phyloP scores from a whole-genome alignment of 2,888 invertebrate genomes.

The Panorpa germanica region DNA sequence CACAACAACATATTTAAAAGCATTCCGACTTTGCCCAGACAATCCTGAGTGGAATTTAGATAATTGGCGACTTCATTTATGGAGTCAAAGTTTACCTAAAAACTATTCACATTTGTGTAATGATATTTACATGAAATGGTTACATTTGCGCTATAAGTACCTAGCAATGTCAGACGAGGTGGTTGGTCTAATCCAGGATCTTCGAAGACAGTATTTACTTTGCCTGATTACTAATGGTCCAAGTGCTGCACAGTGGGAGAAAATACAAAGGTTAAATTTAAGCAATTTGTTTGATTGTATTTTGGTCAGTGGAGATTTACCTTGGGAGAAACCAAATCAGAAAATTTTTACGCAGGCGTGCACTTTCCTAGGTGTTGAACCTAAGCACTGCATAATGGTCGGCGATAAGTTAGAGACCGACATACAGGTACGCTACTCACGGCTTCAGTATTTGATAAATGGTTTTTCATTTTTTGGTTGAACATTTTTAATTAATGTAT shows the following conservation, averaged over 20 bases:
- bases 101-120: slow-evolving; percentile 52
- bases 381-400: slow-evolving; percentile 65
- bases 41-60: slow-evolving; percentile 52
- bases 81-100: slow-evolving; percentile 59
- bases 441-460: too few species aligned
- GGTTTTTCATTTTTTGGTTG: too few species aligned
- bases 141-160: slow-evolving; percentile 59
- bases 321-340: slow-evolving; percentile 72
- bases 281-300: slow-evolving; percentile 59
- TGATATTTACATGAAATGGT: slow-evolving; percentile 58
- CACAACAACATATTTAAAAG: slow-evolving; percentile 48
- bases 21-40: slow-evolving; percentile 66
- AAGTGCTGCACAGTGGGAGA: slow-evolving; percentile 77
- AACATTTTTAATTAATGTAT: too few species aligned
- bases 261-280: slow-evolving; percentile 50
- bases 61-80: slow-evolving; percentile 57
- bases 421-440: slow-evolving; percentile 34
- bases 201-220: slow-evolving; percentile 55
- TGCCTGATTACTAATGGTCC: slow-evolving; percentile 77
- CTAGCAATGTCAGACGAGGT: slow-evolving; percentile 50
- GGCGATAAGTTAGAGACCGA: slow-evolving; percentile 80
- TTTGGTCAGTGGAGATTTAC: slow-evolving; percentile 65
- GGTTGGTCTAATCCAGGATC: slow-evolving; percentile 42
- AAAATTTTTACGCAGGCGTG: slow-evolving; percentile 70
- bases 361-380: slow-evolving; percentile 51